Evolutionary conservation across 37 sponge, comb jelly and placozoan species (phyloP), one percentile per base, ranked within the genome.

Genomic region (Haliclona indistincta): DNA sequence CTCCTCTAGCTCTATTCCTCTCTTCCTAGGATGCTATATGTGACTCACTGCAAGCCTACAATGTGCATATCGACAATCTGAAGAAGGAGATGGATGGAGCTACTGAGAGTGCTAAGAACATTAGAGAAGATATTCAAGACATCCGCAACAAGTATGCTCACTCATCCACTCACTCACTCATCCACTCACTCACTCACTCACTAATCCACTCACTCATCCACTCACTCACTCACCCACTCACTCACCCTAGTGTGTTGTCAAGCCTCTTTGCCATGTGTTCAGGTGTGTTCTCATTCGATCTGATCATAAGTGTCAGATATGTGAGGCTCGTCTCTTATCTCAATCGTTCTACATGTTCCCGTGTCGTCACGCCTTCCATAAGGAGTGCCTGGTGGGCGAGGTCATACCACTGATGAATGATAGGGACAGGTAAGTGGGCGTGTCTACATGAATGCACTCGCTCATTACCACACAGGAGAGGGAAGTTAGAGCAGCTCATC

Each of bases 311-410:
- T 97, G 98, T 56, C 55, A 73, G 35, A 60, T 94, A 49, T 97
- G 98, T 75, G 74, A 86, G 38, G 68, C 63, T 53, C 78, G 91
- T 23, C 78, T 97, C 13, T 77, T 97, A 10, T 74, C 84, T 34
- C 76, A 84, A 35, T 71, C 78, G 40, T 97, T 97, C 81, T 97
- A 94, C 87, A 85, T 97, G 60, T 97, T 97, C 41, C 94, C 98
- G 4, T 97, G 98, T 76, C 78, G 38, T 4, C 98, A 97, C 65
- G 83, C 96, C 54, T 97, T 89, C 70, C 98, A 97, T 51, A 78
- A 74, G 13, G 93, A 94, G 29, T 97, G 98, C 71, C 88, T 97
- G 38, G 83, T 30, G 2, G 43, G 43, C 30, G 80, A 81, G 68
- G 81, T 83, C 30, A 53, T 63, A 71, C n/a, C 43, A 61, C 8